Conservation (phyloP, 2,797 vertebrate genomes). For the Xiphorhynchus erythropygius region DNA sequence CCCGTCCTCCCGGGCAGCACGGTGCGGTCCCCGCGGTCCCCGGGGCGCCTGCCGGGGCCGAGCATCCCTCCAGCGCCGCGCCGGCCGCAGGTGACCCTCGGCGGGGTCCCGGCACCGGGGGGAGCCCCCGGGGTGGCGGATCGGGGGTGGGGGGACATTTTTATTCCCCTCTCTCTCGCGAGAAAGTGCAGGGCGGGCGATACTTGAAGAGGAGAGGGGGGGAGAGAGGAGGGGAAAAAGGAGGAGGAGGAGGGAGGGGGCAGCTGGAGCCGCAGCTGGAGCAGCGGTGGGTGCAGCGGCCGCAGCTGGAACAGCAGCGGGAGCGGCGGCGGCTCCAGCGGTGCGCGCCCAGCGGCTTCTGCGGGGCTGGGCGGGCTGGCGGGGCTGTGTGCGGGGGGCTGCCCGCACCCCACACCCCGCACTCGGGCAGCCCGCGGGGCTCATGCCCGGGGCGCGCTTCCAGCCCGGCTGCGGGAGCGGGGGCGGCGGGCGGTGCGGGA, state of each 20-base stretch:
- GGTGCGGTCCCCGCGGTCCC: not conserved
- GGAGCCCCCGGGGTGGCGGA: not conserved
- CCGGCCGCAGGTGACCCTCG: constrained; percentile 42
- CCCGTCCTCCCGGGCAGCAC: not conserved
- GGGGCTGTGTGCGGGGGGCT: not conserved
- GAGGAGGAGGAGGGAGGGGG: constrained; percentile 44
- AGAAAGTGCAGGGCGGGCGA: constrained; percentile 75
- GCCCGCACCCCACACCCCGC: too few species aligned
- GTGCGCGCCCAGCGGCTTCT: constrained; percentile 24
- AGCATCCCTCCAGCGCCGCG: not conserved
- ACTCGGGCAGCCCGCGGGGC: not conserved
- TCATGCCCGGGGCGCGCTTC: not conserved
- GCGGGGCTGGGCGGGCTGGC: constrained; percentile 42
- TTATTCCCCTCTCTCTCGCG: constrained; percentile 71
- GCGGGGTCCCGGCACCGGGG: not conserved
- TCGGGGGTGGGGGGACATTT: constrained; percentile 29
- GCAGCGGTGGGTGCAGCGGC: constrained; percentile 61
- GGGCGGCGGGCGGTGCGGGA: not conserved
- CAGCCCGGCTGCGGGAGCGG: not conserved
- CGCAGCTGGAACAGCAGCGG: constrained; percentile 53
- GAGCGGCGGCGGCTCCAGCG: constrained; percentile 28
- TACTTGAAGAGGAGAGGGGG: constrained; percentile 69
- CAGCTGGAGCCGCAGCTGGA: constrained; percentile 58
- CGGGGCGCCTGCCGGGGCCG: not conserved
- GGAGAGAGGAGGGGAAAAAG: constrained; percentile 46